A percentile compares a stretch with the other conserved stretches of the same genome.
Conservation (phyloP, 2,797 vertebrate species). For the Pangasius sanitwongsei region DNA sequence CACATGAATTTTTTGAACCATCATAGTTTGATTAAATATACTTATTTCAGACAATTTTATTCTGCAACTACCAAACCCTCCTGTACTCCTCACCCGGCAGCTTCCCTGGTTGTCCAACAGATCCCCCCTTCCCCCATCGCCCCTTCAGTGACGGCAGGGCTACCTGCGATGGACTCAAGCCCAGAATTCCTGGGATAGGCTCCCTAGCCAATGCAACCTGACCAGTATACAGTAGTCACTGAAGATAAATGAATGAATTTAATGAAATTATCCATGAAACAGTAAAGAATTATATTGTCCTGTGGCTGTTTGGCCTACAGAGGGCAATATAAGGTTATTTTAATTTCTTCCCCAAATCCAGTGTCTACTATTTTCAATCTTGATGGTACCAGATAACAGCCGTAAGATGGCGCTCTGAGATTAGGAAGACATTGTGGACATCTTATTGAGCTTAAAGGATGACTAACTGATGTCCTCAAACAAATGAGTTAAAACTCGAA, state of each 20-base stretch:
- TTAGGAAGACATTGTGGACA: neutral
- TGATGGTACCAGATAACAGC: neutral
- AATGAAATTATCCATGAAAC: neutral
- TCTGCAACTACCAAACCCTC: neutral
- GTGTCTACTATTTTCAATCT: neutral
- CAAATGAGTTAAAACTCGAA: neutral
- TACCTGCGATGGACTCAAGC: neutral
- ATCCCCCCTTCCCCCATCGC: no score
- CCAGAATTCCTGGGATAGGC: neutral
- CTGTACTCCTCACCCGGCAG: neutral
- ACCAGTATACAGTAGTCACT: neutral
- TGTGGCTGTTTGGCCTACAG: constrained; percentile 47
- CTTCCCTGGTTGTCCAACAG: neutral
- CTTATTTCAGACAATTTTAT: neutral
- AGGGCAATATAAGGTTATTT: constrained; percentile 53
- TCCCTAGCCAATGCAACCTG: neutral
- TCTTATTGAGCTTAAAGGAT: neutral
- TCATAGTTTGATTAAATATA: neutral
- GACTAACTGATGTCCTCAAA: neutral
- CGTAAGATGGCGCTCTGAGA: constrained; percentile 29
- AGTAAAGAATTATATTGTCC: neutral
- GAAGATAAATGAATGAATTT: neutral
- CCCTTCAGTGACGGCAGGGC: neutral
- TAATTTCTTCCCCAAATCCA: neutral
- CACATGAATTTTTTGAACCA: no score